Percentiles rank a stretch among this genome's conserved stretches.
Evolutionary conservation across 2,797 vertebrate genomes (phyloP).

Genomic region (Ambastaia sidthimunki): DNA sequence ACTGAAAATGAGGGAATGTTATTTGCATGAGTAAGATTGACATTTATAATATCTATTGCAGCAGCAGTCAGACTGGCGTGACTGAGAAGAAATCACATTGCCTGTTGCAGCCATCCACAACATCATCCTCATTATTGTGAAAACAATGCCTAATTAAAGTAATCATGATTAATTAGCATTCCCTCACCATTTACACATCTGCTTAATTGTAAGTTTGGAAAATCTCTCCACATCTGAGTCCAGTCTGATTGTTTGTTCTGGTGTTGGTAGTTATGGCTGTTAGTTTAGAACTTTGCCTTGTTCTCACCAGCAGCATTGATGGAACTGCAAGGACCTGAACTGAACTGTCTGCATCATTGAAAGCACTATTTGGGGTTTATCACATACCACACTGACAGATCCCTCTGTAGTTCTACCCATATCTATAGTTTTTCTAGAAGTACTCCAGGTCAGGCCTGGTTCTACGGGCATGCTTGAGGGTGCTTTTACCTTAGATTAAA

Average conservation of each 20-base stretch:
- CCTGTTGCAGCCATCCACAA: slow-evolving; percentile 57
- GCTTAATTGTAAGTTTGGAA: slow-evolving; percentile 72
- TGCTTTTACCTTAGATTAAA: too few relatives aligned
- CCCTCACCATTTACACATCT: slow-evolving; percentile 70
- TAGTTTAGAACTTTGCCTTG: neutral
- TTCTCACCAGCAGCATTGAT: neutral
- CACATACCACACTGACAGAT: neutral
- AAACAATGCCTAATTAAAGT: slow-evolving; percentile 77
- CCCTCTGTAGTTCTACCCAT: too few relatives aligned
- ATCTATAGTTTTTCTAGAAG: too few relatives aligned
- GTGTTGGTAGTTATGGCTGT: neutral
- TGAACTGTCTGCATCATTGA: neutral
- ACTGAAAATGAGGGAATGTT: slow-evolving; percentile 67
- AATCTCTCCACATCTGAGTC: slow-evolving; percentile 26
- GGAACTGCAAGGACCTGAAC: neutral
- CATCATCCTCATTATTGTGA: slow-evolving; percentile 66
- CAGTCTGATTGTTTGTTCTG: slow-evolving; percentile 50
- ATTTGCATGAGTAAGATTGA: slow-evolving; percentile 70
- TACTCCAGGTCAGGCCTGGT: too few relatives aligned
- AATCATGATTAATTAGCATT: slow-evolving; percentile 76
- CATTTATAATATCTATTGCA: slow-evolving; percentile 74
- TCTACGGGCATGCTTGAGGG: too few relatives aligned
- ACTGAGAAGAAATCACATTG: slow-evolving; percentile 54
- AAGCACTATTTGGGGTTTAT: too few relatives aligned
- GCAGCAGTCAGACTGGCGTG: slow-evolving; percentile 58